Evolutionary conservation across 30 jellyfish, hydroid and myxozoan genomes (phyloP).

Genomic region (Aurelia sp.): DNA sequence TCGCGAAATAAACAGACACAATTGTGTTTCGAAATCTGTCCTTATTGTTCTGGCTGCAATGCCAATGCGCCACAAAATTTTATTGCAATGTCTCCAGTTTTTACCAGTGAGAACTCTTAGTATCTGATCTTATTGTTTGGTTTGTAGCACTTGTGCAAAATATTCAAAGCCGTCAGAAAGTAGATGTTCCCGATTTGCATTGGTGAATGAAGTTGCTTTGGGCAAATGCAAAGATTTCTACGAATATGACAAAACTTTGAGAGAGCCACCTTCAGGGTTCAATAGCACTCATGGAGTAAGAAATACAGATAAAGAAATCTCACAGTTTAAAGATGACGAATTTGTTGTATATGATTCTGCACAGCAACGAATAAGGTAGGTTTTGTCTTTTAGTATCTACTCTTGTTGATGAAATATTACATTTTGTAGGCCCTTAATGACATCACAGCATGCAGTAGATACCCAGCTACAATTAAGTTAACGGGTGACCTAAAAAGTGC

Average conservation of each 20-base stretch:
- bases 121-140: not conserved
- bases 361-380: constrained; percentile 73
- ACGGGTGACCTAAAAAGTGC: too few relatives aligned
- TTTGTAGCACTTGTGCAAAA: constrained; percentile 68
- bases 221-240: constrained; percentile 76
- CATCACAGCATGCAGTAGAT: too few relatives aligned
- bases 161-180: constrained; percentile 80
- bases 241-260: constrained; percentile 51
- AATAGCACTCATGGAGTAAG: constrained; percentile 91
- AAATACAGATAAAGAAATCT: constrained; percentile 1
- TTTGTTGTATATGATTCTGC: constrained; percentile 77
- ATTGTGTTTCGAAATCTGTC: too few relatives aligned
- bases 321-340: constrained; percentile 88
- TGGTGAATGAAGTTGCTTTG: constrained; percentile 80
- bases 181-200: constrained; percentile 77
- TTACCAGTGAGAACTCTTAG: too few relatives aligned
- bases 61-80: too few relatives aligned
- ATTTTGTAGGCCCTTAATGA: too few relatives aligned
- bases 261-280: constrained; percentile 84
- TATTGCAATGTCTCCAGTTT: too few relatives aligned
- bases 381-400: too few relatives aligned
- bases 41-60: too few relatives aligned
- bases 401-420: too few relatives aligned
- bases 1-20: too few relatives aligned
- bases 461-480: too few relatives aligned